Evolutionary conservation across 2,888 invertebrate species (phyloP).

Genomic region (Ischnura elegans): DNA sequence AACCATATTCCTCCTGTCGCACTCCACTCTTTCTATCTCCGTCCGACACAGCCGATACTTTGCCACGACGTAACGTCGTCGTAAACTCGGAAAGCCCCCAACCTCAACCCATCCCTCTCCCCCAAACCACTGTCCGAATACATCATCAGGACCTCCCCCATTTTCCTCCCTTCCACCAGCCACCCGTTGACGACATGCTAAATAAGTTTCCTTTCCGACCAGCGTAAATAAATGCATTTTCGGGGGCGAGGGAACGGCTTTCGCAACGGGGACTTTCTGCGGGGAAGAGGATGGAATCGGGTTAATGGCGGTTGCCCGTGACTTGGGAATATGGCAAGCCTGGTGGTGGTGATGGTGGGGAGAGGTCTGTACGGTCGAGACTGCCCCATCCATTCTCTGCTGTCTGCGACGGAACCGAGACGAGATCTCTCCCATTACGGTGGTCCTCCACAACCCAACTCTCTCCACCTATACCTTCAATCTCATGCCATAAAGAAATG

Average conservation of each 20-base stretch:
- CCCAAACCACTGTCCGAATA: background rate
- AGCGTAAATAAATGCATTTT: conserved; percentile 62
- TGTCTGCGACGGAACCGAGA: conserved; percentile 56
- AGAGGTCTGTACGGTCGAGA: background rate
- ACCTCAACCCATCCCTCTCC: too few species aligned
- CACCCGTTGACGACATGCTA: conserved; percentile 54
- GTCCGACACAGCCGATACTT: background rate
- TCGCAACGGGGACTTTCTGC: background rate
- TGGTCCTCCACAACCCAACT: background rate
- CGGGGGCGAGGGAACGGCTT: background rate
- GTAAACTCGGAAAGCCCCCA: background rate
- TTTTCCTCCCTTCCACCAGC: background rate
- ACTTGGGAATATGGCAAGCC: background rate
- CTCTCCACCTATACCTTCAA: background rate
- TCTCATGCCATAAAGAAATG: too few species aligned
- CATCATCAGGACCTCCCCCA: background rate
- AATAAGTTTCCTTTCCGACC: conserved; percentile 64
- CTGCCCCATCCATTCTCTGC: conserved; percentile 59
- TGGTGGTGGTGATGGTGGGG: background rate
- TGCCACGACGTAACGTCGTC: background rate
- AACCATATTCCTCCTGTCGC: background rate
- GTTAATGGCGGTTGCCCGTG: conserved; percentile 41
- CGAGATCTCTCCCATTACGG: background rate
- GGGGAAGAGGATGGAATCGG: background rate
- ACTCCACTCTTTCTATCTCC: background rate